These are phyloP conservation scores for Phylloscopus collybita DNA, from an alignment of 2,797 vertebrate species.

Conservation along the genomic window DNA sequence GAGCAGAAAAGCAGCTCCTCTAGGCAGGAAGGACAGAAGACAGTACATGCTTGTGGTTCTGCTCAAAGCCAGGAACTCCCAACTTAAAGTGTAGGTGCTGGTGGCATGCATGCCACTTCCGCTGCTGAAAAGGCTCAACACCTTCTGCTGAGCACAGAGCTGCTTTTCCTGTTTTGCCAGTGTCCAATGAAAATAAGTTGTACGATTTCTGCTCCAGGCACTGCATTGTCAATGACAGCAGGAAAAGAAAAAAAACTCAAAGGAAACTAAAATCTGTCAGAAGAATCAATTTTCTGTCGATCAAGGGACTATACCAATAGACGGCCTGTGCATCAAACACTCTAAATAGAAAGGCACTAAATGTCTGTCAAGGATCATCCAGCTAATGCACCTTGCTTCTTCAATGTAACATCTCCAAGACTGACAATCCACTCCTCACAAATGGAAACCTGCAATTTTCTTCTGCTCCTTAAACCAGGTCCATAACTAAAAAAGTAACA, in stretches of 20 bases:
- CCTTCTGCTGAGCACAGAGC: neutral
- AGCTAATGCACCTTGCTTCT: neutral
- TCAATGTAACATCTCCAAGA: neutral
- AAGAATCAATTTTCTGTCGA: neutral
- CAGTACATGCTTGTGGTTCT: neutral
- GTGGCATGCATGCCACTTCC: conserved; percentile 16
- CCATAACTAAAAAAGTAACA: neutral
- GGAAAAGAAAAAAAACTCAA: neutral
- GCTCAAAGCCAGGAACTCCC: conserved; percentile 32
- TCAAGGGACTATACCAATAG: neutral
- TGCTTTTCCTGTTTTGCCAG: neutral
- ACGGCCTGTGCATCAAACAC: neutral
- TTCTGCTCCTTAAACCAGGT: neutral
- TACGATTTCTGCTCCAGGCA: neutral
- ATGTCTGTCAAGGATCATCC: neutral
- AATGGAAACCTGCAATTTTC: neutral
- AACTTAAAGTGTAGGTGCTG: neutral
- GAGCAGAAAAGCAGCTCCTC: neutral
- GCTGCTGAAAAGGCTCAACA: neutral
- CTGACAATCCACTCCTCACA: neutral
- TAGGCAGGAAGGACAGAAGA: neutral
- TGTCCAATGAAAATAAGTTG: neutral
- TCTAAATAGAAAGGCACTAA: neutral
- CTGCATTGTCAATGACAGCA: neutral
- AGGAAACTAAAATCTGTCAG: neutral